Evolutionary conservation across 2,113 vertebrate species (phyloP).

Genomic region (Microtus ochrogaster): DNA sequence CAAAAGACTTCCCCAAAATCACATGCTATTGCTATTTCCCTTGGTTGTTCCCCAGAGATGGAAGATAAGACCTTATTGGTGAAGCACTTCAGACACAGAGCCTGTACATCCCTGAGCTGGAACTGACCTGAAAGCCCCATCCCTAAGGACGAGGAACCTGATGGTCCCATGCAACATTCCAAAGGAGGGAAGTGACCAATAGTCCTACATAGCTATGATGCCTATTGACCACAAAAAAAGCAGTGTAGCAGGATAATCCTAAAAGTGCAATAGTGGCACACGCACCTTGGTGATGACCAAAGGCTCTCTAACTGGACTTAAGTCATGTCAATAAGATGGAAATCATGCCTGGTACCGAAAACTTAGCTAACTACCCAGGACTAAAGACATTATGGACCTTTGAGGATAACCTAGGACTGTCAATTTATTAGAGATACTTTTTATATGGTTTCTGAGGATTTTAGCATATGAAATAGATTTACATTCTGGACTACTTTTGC

Average conservation of each 20-base stretch:
- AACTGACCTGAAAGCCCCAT: too few relatives aligned
- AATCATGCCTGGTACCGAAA: background rate
- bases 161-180: background rate
- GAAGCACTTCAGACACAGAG: background rate
- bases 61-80: background rate
- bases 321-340: background rate
- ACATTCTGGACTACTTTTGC: background rate
- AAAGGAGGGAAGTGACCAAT: background rate
- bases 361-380: background rate
- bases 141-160: too few relatives aligned
- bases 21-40: background rate
- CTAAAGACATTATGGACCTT: background rate
- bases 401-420: background rate
- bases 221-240: background rate
- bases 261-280: background rate
- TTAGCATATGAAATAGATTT: background rate
- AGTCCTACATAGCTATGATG: background rate
- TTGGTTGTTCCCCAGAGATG: background rate
- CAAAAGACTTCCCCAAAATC: background rate
- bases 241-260: background rate
- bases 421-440: background rate
- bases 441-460: background rate
- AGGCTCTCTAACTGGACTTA: background rate
- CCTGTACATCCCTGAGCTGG: too few relatives aligned
- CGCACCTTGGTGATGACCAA: background rate